These are phyloP conservation scores for Erythrolamprus reginae DNA, from an alignment of 2,113 vertebrate genomes.

Conservation along the genomic window DNA sequence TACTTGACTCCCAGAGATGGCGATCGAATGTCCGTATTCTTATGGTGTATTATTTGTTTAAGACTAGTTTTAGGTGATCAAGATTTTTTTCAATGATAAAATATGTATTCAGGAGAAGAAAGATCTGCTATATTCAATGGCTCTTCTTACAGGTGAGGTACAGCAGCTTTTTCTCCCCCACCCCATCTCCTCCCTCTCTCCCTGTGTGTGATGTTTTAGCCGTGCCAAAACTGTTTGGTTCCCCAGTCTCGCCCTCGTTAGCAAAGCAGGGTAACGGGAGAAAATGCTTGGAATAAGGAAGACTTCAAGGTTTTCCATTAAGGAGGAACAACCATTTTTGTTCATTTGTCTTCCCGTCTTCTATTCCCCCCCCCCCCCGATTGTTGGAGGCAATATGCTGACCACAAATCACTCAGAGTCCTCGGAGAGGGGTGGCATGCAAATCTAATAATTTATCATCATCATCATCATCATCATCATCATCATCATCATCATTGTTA, in stretches of 20 bases:
- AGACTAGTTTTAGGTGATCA: not conserved
- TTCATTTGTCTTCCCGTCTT: not conserved
- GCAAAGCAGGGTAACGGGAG: constrained; percentile 54
- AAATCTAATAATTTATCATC: too few species aligned
- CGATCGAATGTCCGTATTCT: not conserved
- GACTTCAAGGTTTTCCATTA: constrained; percentile 53
- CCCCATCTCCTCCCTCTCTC: fast-evolving
- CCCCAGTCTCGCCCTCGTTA: not conserved
- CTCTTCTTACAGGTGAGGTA: not conserved
- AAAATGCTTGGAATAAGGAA: constrained; percentile 53
- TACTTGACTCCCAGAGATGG: not conserved
- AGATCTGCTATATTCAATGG: not conserved
- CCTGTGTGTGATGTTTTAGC: not conserved
- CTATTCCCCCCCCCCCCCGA: too few species aligned
- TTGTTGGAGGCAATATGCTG: not conserved
- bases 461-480: too few species aligned
- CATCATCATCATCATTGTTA: too few species aligned
- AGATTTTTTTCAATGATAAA: not conserved
- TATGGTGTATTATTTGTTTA: not conserved
- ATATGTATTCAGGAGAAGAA: not conserved
- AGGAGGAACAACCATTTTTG: constrained; percentile 60
- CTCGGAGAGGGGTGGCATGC: too few species aligned
- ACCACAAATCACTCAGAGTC: not conserved
- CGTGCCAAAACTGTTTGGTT: fast-evolving
- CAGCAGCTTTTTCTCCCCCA: fast-evolving